These are phyloP conservation scores for Phrynocephalus vlangalii DNA, from an alignment of 2,797 vertebrate genomes.

Conservation along the genomic window DNA sequence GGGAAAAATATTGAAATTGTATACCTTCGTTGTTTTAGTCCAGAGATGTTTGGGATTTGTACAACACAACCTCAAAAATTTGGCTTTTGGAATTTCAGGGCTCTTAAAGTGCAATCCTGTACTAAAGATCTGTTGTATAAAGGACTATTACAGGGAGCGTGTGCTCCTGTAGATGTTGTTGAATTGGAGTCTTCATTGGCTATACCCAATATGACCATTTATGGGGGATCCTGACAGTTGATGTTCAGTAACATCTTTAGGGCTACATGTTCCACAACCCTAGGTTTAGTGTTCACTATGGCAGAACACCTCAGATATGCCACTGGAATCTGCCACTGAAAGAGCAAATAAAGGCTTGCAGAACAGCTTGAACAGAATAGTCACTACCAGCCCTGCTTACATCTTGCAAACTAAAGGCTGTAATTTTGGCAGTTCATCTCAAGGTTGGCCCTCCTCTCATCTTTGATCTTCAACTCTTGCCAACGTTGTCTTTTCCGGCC, in stretches of 20 bases:
- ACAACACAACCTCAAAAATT: background rate
- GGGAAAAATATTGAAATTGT: conserved; percentile 18
- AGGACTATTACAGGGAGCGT: background rate
- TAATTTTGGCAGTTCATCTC: too few species aligned
- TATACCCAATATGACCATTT: background rate
- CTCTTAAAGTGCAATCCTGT: background rate
- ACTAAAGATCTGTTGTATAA: background rate
- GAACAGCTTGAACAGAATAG: too few species aligned
- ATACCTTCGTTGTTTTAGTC: background rate
- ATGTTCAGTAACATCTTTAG: background rate
- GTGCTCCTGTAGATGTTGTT: background rate
- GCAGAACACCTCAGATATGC: background rate
- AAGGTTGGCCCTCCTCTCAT: too few species aligned
- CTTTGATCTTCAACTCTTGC: too few species aligned
- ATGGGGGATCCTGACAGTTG: background rate
- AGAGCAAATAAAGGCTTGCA: too few species aligned
- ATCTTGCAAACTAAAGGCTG: too few species aligned
- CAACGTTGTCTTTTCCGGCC: too few species aligned
- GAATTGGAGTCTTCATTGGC: background rate
- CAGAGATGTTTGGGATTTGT: background rate
- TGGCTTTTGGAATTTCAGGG: background rate
- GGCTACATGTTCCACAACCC: background rate
- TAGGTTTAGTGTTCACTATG: background rate
- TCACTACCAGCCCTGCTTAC: too few species aligned
- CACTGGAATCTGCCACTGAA: background rate